Evolutionary conservation across 2,113 vertebrate genomes (phyloP).

Genomic region (Bubo scandiacus): DNA sequence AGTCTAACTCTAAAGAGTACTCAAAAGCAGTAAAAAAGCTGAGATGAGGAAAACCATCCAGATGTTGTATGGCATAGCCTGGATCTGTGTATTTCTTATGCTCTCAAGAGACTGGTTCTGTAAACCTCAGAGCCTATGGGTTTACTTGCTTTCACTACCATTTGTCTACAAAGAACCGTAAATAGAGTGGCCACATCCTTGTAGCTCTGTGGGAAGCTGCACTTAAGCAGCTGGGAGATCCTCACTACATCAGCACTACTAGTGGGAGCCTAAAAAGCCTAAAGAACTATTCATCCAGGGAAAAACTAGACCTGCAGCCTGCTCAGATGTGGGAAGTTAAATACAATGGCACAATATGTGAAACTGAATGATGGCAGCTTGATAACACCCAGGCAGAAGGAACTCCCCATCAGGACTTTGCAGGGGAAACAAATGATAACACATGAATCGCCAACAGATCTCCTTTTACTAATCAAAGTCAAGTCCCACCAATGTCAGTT

Average conservation of each 20-base stretch:
- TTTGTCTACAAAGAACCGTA: not conserved
- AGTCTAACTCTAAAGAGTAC: not conserved
- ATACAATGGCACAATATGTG: too few species aligned
- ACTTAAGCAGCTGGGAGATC: not conserved
- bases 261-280: not conserved
- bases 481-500: not conserved
- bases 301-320: not conserved
- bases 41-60: not conserved
- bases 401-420: not conserved
- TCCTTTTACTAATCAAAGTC: not conserved
- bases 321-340: not conserved
- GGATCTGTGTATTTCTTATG: not conserved
- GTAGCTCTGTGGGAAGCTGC: not conserved
- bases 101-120: not conserved
- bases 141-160: not conserved
- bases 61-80: not conserved
- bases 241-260: not conserved
- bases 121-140: not conserved
- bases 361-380: not conserved
- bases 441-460: not conserved
- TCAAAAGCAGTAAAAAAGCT: not conserved
- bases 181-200: not conserved
- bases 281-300: not conserved
- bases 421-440: not conserved
- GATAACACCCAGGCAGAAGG: not conserved